A percentile compares a stretch with the other conserved stretches of the same genome.
phyloP scores from a whole-genome alignment of 2,888 invertebrate species.

The Lithosia quadra region DNA sequence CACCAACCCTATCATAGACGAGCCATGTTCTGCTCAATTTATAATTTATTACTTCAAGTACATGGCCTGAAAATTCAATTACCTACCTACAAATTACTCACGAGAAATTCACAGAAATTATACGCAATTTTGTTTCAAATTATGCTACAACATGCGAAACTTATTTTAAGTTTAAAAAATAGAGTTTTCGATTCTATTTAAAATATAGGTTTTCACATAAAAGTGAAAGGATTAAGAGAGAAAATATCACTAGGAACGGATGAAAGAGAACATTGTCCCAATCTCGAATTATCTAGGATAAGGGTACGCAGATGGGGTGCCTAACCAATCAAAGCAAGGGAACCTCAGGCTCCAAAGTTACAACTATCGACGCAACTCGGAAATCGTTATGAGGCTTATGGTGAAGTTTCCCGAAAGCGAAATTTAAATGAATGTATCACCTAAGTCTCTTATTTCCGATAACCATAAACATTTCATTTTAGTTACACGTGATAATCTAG shows the following conservation, averaged over 20 bases:
- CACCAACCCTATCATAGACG: slow-evolving; percentile 14
- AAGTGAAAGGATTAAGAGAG: not conserved
- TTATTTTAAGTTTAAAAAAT: not conserved
- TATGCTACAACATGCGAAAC: not conserved
- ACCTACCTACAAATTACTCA: slow-evolving; percentile 13
- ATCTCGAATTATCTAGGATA: not conserved
- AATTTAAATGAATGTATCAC: not conserved
- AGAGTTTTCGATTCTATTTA: not conserved
- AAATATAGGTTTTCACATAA: too few species aligned
- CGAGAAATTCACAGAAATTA: not conserved
- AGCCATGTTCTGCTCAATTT: slow-evolving; percentile 18
- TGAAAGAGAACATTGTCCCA: not conserved
- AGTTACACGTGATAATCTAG: not conserved
- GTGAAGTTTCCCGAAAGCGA: not conserved
- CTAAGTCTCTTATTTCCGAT: not conserved
- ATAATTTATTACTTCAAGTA: slow-evolving; percentile 13
- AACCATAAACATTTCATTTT: not conserved
- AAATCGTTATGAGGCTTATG: too few species aligned
- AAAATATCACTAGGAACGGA: too few species aligned
- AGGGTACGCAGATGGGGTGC: not conserved
- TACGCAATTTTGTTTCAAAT: not conserved
- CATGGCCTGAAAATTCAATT: slow-evolving; percentile 19
- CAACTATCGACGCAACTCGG: too few species aligned
- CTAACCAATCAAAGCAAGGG: too few species aligned
- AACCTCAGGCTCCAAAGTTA: too few species aligned